Percentiles rank a stretch among this genome's conserved stretches.
These are phyloP conservation scores for Orthosia gracilis DNA, from an alignment of 2,888 invertebrate genomes.

Conservation along the genomic window DNA sequence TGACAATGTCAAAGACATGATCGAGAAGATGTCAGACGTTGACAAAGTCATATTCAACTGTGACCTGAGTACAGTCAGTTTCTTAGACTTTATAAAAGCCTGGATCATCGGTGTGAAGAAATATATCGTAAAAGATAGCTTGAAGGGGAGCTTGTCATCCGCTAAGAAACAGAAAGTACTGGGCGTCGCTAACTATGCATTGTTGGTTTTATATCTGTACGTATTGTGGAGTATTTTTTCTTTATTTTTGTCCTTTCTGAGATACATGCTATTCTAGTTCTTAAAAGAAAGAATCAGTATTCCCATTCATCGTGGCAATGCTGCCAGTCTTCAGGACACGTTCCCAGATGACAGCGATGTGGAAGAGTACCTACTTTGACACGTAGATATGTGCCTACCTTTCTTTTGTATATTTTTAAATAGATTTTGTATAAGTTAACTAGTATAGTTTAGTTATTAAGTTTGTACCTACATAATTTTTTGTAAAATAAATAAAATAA, in stretches of 20 bases:
- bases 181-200: conserved; percentile 19
- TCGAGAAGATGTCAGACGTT: conserved; percentile 37
- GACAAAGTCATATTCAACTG: conserved; percentile 62
- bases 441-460: too few relatives aligned
- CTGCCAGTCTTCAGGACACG: too few relatives aligned
- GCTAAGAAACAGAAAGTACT: conserved; percentile 38
- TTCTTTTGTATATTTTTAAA: too few relatives aligned
- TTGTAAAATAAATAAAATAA: too few relatives aligned
- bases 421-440: too few relatives aligned
- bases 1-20: conserved; percentile 41
- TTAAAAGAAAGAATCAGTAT: too few relatives aligned
- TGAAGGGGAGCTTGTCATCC: conserved; percentile 18
- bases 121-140: conserved; percentile 58
- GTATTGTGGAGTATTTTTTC: conserved; percentile 34
- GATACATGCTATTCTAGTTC: conserved; percentile 27
- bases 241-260: conserved; percentile 4
- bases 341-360: too few relatives aligned
- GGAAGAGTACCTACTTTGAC: too few relatives aligned
- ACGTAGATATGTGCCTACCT: too few relatives aligned
- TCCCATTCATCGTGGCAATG: too few relatives aligned
- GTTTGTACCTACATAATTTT: too few relatives aligned
- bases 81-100: conserved; percentile 38
- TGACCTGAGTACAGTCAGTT: conserved; percentile 42
- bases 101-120: conserved; percentile 58
- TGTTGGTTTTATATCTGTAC: conserved; percentile 35